These are phyloP conservation scores for Homarus gammarus DNA, from an alignment of 2,888 invertebrate genomes.

Conservation along the genomic window DNA sequence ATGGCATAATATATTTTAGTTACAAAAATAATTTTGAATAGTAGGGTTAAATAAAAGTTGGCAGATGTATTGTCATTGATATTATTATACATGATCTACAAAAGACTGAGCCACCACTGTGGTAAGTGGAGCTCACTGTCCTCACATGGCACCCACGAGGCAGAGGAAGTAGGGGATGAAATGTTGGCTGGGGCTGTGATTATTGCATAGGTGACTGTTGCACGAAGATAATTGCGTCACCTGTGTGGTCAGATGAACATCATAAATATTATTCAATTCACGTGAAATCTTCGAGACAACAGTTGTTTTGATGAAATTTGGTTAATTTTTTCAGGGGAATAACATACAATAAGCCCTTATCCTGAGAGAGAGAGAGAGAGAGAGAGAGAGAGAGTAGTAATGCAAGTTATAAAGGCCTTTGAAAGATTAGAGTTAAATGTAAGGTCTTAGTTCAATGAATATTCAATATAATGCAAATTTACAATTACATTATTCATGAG, in stretches of 20 bases:
- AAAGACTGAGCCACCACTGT: constrained; percentile 29
- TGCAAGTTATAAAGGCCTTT: background rate
- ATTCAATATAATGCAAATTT: background rate
- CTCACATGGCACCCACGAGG: constrained; percentile 40
- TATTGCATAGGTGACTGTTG: background rate
- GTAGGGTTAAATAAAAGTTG: background rate
- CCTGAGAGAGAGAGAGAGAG: background rate
- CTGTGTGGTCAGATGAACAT: background rate
- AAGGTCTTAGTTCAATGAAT: background rate
- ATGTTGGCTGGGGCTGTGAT: constrained; percentile 9
- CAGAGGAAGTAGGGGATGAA: constrained; percentile 7
- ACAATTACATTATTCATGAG: background rate
- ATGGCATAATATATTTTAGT: too few relatives aligned
- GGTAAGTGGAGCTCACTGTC: constrained; percentile 4
- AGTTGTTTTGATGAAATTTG: background rate
- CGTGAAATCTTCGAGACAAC: background rate
- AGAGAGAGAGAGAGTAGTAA: background rate
- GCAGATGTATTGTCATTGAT: constrained; percentile 26
- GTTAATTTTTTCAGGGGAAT: background rate
- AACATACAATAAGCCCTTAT: background rate
- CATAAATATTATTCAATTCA: background rate
- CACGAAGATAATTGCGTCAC: constrained; percentile 4
- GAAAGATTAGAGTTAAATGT: background rate
- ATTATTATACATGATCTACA: constrained; percentile 57
- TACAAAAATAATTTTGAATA: too few relatives aligned